Conservation (phyloP, 2,888 invertebrate species). For the Protula sp. region DNA sequence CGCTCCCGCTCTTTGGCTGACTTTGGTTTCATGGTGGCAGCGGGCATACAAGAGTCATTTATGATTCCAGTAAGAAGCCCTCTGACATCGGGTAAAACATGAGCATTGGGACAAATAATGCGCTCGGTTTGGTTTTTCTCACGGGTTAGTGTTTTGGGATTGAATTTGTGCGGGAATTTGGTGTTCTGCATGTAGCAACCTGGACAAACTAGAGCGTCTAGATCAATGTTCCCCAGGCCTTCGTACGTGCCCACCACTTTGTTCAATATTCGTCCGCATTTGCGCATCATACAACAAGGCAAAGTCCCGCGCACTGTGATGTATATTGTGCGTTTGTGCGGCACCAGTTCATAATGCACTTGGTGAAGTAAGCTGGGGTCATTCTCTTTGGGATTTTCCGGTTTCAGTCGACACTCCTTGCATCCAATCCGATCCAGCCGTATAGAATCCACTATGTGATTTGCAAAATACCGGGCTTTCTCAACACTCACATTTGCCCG, state of each 20-base stretch:
- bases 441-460: conserved; percentile 19
- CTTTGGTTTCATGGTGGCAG: conserved; percentile 8
- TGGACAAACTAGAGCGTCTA: conserved; percentile 23
- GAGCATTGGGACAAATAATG: conserved; percentile 18
- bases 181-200: conserved; percentile 17
- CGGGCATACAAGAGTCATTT: conserved; percentile 13
- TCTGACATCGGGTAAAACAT: conserved; percentile 7
- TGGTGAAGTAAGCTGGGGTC: conserved; percentile 9
- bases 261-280: conserved; percentile 9
- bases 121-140: conserved; percentile 1
- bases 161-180: conserved; percentile 13
- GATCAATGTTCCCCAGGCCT: conserved; percentile 15
- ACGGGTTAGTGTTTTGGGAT: conserved; percentile 6
- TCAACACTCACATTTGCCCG: conserved; percentile 2
- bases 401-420: conserved; percentile 8
- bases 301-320: conserved; percentile 17
- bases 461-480: conserved; percentile 14
- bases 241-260: conserved; percentile 19
- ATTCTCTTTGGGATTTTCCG: neutral
- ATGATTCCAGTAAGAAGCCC: conserved; percentile 13
- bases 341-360: conserved; percentile 21
- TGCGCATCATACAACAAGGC: conserved; percentile 21
- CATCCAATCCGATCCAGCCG: conserved; percentile 16
- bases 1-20: conserved; percentile 1
- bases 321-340: conserved; percentile 15